Conservation (phyloP, 2,797 vertebrate genomes). For the Falco naumanni region DNA sequence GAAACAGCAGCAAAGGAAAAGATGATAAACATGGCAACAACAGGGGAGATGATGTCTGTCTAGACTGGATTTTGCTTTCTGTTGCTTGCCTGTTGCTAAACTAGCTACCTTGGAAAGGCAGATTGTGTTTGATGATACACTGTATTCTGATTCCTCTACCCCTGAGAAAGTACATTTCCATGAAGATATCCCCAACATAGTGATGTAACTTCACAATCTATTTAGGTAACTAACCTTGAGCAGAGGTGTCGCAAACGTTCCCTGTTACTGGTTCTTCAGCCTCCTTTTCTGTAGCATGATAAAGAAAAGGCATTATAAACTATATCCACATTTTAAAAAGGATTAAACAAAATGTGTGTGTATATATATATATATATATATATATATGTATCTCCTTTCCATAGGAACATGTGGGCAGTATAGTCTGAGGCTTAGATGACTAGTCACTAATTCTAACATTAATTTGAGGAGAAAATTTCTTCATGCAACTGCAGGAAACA, state of each 20-base stretch:
- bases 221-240: not conserved
- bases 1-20: not conserved
- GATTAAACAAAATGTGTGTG: not conserved
- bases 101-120: not conserved
- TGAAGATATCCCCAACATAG: not conserved
- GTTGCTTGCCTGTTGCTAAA: not conserved
- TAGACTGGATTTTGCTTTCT: not conserved
- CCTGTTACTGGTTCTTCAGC: not conserved
- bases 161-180: not conserved
- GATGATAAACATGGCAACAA: not conserved
- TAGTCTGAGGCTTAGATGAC: not conserved
- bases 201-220: not conserved
- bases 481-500: not conserved
- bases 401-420: not conserved
- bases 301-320: not conserved
- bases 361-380: not conserved
- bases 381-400: not conserved
- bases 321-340: not conserved
- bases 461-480: not conserved
- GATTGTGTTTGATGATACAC: not conserved
- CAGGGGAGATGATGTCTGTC: not conserved
- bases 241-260: not conserved
- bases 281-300: not conserved
- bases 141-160: not conserved
- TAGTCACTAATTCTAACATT: not conserved